Evolutionary conservation across 2,888 invertebrate genomes (phyloP).

Genomic region (Ypsolopha sequella): DNA sequence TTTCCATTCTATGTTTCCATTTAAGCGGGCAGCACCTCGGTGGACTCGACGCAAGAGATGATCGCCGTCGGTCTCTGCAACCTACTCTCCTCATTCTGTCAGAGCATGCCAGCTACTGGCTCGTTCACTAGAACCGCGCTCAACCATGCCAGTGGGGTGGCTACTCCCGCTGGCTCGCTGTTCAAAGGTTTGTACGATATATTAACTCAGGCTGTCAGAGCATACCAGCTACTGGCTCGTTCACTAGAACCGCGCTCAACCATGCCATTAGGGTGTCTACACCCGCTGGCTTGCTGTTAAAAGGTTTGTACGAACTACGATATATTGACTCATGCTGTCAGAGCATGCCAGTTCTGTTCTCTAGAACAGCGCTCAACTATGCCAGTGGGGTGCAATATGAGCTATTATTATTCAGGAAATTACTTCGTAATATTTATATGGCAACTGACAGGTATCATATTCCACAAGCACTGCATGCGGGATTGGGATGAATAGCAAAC

Average conservation of each 20-base stretch:
- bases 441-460: no score
- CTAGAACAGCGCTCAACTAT: slow-evolving; percentile 90
- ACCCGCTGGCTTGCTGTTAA: slow-evolving; percentile 83
- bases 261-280: slow-evolving; percentile 91
- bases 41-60: slow-evolving; percentile 93
- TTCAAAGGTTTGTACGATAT: slow-evolving; percentile 69
- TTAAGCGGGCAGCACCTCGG: slow-evolving; percentile 78
- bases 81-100: slow-evolving; percentile 82
- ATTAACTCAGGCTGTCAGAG: neutral
- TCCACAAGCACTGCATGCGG: no score
- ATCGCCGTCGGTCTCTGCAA: slow-evolving; percentile 87
- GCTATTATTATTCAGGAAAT: no score
- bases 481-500: no score
- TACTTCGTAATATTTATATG: no score
- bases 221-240: slow-evolving; percentile 88
- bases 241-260: slow-evolving; percentile 91
- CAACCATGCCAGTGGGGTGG: slow-evolving; percentile 91
- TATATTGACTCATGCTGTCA: neutral
- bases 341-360: no score
- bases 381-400: slow-evolving; percentile 92
- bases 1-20: slow-evolving; percentile 8
- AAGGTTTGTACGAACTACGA: no score
- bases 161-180: slow-evolving; percentile 84
- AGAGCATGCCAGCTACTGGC: slow-evolving; percentile 89
- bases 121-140: slow-evolving; percentile 91